Evolutionary conservation across 1,140 invertebrate genomes (phyloP).

Genomic region (Aphelenchoides fujianensis): DNA sequence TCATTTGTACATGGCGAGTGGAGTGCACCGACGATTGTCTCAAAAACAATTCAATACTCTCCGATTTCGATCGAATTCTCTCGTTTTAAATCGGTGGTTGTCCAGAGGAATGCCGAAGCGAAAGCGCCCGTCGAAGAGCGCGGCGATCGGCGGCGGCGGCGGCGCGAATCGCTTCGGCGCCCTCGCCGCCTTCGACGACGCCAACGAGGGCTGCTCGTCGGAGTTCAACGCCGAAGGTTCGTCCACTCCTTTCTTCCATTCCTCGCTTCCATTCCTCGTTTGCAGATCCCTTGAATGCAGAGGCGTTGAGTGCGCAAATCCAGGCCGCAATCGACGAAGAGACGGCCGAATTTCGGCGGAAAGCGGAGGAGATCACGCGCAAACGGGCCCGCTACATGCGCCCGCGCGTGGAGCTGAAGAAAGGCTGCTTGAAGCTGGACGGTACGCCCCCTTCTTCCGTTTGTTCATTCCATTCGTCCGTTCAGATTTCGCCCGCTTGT

Average conservation of each 20-base stretch:
- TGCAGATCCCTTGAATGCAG: background rate
- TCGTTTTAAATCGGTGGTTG: too few relatives aligned
- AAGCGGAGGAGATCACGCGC: background rate
- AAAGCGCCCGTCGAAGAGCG: background rate
- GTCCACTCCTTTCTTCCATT: background rate
- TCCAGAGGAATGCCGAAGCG: background rate
- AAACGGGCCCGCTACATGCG: background rate
- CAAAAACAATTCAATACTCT: too few relatives aligned
- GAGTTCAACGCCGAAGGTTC: background rate
- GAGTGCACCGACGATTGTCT: too few relatives aligned
- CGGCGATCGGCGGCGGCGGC: background rate
- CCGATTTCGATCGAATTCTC: too few relatives aligned
- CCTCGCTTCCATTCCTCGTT: background rate
- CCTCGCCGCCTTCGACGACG: background rate
- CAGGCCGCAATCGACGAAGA: background rate
- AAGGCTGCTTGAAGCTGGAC: background rate
- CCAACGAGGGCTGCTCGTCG: background rate
- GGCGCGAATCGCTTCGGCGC: background rate
- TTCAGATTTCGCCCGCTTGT: conserved; percentile 13
- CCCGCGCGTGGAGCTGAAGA: background rate
- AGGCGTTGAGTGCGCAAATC: too few relatives aligned
- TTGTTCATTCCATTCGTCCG: background rate
- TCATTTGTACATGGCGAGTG: too few relatives aligned
- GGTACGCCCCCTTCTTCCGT: background rate
- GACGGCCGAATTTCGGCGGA: background rate